A percentile compares a stretch with the other conserved stretches of the same genome.
phyloP scores from a whole-genome alignment of 1,140 invertebrate species.

The Eupeodes corollae region DNA sequence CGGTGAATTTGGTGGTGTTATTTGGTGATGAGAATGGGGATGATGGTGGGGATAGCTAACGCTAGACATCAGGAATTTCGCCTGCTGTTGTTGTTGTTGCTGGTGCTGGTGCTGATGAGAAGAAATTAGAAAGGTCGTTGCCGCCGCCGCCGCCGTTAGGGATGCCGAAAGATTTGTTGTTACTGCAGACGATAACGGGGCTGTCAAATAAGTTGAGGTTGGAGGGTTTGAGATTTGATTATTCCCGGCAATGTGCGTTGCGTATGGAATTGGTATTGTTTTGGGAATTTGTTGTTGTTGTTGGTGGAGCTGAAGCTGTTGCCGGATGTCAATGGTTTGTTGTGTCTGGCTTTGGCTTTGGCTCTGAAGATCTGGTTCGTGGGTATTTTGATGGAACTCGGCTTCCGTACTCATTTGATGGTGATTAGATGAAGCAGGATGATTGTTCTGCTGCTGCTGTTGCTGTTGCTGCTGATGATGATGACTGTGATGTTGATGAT shows the following conservation, averaged over 20 bases:
- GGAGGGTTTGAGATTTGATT: background rate
- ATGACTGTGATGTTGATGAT: slow-evolving; percentile 5
- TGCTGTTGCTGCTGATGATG: slow-evolving; percentile 10
- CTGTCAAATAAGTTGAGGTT: slow-evolving; percentile 3
- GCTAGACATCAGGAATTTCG: too few species aligned
- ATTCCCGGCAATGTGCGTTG: too few species aligned
- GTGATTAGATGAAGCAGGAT: too few species aligned
- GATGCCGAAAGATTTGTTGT: slow-evolving; percentile 3
- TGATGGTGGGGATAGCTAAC: too few species aligned
- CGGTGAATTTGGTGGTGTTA: background rate
- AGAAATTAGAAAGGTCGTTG: slow-evolving; percentile 8
- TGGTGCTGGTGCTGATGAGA: slow-evolving; percentile 12
- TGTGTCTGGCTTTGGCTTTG: slow-evolving; percentile 2
- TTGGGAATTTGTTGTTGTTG: slow-evolving; percentile 16
- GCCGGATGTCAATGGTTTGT: slow-evolving; percentile 1
- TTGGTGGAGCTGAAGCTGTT: slow-evolving; percentile 5
- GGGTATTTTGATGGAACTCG: background rate
- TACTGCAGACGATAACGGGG: slow-evolving; percentile 25
- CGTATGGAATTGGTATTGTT: background rate
- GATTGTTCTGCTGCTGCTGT: background rate
- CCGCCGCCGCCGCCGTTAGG: slow-evolving; percentile 17
- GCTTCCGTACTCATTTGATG: too few species aligned
- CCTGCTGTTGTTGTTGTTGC: slow-evolving; percentile 4
- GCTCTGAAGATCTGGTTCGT: too few species aligned
- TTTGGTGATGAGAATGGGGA: too few species aligned